Percentiles rank a stretch among this genome's conserved stretches.
These are phyloP conservation scores for Perca flavescens DNA, from an alignment of 2,113 vertebrate genomes.

Conservation along the genomic window DNA sequence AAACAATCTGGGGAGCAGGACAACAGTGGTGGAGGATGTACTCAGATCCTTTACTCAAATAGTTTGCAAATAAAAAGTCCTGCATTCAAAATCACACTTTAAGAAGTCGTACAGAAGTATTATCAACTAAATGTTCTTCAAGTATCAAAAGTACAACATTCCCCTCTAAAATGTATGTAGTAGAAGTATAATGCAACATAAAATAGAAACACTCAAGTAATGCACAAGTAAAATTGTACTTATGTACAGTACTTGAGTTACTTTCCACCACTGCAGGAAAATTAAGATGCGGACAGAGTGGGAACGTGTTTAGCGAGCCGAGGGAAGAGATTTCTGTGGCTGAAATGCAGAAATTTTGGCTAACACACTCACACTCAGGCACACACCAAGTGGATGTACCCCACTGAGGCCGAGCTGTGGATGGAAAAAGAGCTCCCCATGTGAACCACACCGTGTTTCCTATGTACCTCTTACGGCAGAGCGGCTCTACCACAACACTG, in stretches of 20 bases:
- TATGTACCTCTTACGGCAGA: slow-evolving; percentile 75
- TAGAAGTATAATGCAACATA: neutral
- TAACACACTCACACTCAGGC: slow-evolving; percentile 16
- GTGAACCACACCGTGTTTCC: slow-evolving; percentile 72
- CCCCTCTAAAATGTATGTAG: neutral
- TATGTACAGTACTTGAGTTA: neutral
- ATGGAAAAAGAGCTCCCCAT: slow-evolving; percentile 59
- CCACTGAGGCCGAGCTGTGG: slow-evolving; percentile 40
- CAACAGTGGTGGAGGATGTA: neutral
- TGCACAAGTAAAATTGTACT: neutral
- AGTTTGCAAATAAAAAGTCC: neutral
- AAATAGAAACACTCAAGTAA: neutral
- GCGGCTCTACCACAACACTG: slow-evolving; percentile 80
- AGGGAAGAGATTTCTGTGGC: slow-evolving; percentile 29
- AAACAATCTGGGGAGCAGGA: slow-evolving; percentile 5
- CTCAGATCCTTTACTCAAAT: neutral
- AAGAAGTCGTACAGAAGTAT: neutral
- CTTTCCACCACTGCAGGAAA: slow-evolving; percentile 3
- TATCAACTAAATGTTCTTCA: neutral
- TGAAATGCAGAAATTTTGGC: slow-evolving; percentile 36
- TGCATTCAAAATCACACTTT: neutral
- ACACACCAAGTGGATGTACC: slow-evolving; percentile 11
- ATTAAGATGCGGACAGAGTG: neutral
- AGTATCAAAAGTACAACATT: neutral
- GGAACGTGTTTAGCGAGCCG: slow-evolving; percentile 20